Evolutionary conservation across 53 echinoderm and acorn worm species (phyloP).

Genomic region (Echinarachnius parma): DNA sequence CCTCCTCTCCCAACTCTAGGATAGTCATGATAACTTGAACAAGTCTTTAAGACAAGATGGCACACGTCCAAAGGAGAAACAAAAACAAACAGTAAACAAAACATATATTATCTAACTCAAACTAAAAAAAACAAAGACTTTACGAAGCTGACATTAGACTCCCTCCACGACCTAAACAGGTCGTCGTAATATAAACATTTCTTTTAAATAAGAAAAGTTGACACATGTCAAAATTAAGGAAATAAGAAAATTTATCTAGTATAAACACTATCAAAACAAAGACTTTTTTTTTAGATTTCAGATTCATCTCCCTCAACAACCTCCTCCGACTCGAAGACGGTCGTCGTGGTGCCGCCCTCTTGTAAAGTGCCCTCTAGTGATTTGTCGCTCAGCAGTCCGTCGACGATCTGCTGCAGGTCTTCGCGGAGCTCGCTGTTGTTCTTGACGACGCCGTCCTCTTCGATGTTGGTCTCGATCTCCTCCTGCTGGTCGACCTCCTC

Average conservation of each 20-base stretch:
- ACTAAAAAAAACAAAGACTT: too few species aligned
- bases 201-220: neutral
- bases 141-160: too few species aligned
- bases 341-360: neutral
- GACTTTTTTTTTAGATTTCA: conserved; percentile 50
- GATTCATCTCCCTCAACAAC: conserved; percentile 61
- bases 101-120: too few species aligned
- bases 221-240: neutral
- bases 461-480: conserved; percentile 84
- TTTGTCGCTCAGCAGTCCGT: conserved; percentile 77
- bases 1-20: too few species aligned
- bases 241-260: too few species aligned
- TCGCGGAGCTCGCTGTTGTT: conserved; percentile 82
- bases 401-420: conserved; percentile 92
- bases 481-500: conserved; percentile 85
- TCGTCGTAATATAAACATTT: neutral
- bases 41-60: too few species aligned
- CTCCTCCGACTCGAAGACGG: conserved; percentile 35
- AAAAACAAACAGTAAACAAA: too few species aligned
- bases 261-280: neutral
- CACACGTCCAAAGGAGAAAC: too few species aligned
- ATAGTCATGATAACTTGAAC: too few species aligned
- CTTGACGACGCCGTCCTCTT: conserved; percentile 86
- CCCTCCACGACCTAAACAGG: too few species aligned
- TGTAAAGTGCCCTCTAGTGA: conserved; percentile 43